Evolutionary conservation across 2,888 invertebrate species (phyloP), one percentile per base, ranked within the genome.

Genomic region (Ligdia adustata): DNA sequence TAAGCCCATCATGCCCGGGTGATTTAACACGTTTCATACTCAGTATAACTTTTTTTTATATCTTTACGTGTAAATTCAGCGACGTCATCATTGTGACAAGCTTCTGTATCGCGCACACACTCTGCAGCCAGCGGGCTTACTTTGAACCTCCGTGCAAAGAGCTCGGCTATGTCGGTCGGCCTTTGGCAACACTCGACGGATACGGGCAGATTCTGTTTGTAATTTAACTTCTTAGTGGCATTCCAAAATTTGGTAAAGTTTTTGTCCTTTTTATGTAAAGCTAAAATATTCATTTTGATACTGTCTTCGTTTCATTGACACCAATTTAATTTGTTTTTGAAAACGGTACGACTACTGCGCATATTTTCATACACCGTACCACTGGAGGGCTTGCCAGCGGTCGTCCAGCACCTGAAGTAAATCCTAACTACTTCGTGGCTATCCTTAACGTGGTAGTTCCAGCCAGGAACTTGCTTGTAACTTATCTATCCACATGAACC

Each of bases 21-120:
- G 39, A 39, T n/a, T 41, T 41, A n/a, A 31, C 40, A 9, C 40
- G 32, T 15, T 32, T 41, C 40, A 41, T 42, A 2, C 4, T 33
- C 18, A 18, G 18, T 18, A 18, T 18, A 6, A 18, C n/a, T 18
- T 18, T 18, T 18, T 6, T 4, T 5, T 4, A 18, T 18, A 18
- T 18, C 6, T 6, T 18, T 6, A 18, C 18, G 18, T 4, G 18
- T 18, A 18, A 18, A 18, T 18, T 18, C 18, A 6, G 18, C 6
- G 18, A 18, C 18, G 18, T 18, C 18, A 18, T 18, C 6, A 18
- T 18, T 18, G 6, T 18, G 18, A 18, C 18, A 5, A 18, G 18
- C 18, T 6, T 5, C 1, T 5, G 18, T 18, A 18, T 18, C 18
- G 18, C 0, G 18, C 18, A 18, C 18, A 6, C 18, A 18, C 4